phyloP scores from a whole-genome alignment of 2,797 vertebrate genomes.

The Periparus ater region DNA sequence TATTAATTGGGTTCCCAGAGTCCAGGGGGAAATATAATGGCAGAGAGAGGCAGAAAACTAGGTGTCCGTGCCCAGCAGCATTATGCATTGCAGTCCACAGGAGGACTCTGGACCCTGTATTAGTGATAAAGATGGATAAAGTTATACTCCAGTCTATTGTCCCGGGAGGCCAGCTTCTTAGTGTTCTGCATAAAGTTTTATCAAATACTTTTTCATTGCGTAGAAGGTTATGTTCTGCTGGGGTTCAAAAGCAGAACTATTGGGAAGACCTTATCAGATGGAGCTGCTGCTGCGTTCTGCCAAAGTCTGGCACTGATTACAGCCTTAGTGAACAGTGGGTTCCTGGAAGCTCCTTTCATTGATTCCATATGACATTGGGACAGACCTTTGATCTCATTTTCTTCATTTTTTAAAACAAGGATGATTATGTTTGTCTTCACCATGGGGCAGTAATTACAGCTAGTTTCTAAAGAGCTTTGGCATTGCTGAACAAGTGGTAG shows the following conservation, averaged over 20 bases:
- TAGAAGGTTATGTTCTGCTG: background rate
- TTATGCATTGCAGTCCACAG: background rate
- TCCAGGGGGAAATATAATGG: background rate
- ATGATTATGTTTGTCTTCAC: background rate
- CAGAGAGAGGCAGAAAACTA: background rate
- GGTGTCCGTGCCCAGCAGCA: background rate
- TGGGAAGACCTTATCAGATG: background rate
- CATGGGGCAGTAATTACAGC: background rate
- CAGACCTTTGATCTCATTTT: background rate
- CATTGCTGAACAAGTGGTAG: background rate
- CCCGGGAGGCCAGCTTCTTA: background rate
- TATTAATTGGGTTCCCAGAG: background rate
- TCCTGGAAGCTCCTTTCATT: background rate
- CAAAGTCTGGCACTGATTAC: background rate
- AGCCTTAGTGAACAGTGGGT: background rate
- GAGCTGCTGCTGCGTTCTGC: background rate
- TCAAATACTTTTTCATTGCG: background rate
- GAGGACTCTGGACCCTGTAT: background rate
- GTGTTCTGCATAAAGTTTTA: background rate
- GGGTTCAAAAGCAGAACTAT: background rate
- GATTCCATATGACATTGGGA: background rate
- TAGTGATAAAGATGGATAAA: constrained; percentile 13
- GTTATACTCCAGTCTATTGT: background rate
- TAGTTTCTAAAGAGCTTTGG: background rate
- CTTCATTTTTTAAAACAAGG: background rate